A percentile compares a stretch with the other conserved stretches of the same genome.
These are phyloP conservation scores for Crocallis elinguaria DNA, from an alignment of 2,888 invertebrate species.

Conservation along the genomic window DNA sequence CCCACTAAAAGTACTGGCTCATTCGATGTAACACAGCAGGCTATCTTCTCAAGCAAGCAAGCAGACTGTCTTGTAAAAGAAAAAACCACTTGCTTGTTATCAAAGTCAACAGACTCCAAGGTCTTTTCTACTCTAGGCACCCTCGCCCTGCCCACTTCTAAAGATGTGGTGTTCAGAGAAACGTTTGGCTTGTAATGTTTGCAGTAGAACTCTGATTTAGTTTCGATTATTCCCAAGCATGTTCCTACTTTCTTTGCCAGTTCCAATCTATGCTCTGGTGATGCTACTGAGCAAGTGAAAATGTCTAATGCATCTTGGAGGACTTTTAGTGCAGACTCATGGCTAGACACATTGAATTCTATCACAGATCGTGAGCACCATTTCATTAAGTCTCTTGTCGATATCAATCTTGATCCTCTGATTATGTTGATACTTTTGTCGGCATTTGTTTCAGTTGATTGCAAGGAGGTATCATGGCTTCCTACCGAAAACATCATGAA, in stretches of 20 bases:
- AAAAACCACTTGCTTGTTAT: constrained; percentile 85
- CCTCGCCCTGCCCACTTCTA: constrained; percentile 90
- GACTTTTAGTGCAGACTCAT: constrained; percentile 87
- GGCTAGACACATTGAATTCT: constrained; percentile 90
- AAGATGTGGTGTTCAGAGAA: constrained; percentile 78
- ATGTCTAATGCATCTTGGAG: constrained; percentile 96
- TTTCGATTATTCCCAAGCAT: constrained; percentile 91
- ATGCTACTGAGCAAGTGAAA: constrained; percentile 92
- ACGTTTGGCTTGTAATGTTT: constrained; percentile 92
- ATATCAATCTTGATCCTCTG: constrained; percentile 87
- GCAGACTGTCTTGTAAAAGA: constrained; percentile 93
- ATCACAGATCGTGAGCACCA: constrained; percentile 92
- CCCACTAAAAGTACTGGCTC: constrained; percentile 98
- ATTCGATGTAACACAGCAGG: constrained; percentile 91
- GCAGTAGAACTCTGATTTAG: constrained; percentile 92
- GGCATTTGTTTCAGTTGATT: constrained; percentile 60
- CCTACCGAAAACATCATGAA: constrained; percentile 92
- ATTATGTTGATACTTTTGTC: constrained; percentile 58
- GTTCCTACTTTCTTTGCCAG: constrained; percentile 91
- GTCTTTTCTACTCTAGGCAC: constrained; percentile 74
- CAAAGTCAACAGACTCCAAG: constrained; percentile 67
- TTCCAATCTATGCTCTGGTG: constrained; percentile 86
- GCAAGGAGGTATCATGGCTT: constrained; percentile 82
- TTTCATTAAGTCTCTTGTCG: constrained; percentile 95
- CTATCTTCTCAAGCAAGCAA: constrained; percentile 94